phyloP scores from a whole-genome alignment of 2,113 vertebrate genomes.

The Bagarius yarrelli region DNA sequence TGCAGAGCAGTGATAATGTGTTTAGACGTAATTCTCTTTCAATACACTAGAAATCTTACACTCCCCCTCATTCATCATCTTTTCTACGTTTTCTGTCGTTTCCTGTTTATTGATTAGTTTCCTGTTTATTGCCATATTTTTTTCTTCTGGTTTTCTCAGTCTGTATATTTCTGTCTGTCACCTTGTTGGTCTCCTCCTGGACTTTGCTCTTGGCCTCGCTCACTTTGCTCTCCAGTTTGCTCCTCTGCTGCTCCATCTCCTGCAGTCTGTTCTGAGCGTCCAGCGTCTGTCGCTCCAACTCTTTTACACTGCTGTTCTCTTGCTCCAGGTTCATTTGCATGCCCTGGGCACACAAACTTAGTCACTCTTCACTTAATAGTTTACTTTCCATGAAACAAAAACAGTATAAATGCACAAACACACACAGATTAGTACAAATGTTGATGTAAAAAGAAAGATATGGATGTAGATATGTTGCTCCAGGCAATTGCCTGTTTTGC shows the following conservation, averaged over 20 bases:
- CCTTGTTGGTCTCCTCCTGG: slow-evolving; percentile 88
- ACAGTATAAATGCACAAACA: background rate
- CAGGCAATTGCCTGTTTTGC: too few relatives aligned
- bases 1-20: background rate
- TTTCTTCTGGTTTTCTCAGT: background rate
- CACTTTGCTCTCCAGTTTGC: slow-evolving; percentile 90
- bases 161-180: slow-evolving; percentile 47
- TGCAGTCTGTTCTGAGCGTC: slow-evolving; percentile 85
- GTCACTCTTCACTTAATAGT: background rate
- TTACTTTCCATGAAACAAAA: background rate
- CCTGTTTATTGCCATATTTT: background rate
- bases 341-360: slow-evolving; percentile 67
- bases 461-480: too few relatives aligned
- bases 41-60: too few relatives aligned
- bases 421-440: background rate
- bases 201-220: slow-evolving; percentile 84
- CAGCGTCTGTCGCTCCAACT: slow-evolving; percentile 88
- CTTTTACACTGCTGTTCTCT: slow-evolving; percentile 81
- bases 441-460: background rate
- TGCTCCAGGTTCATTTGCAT: slow-evolving; percentile 86
- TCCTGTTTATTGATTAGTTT: background rate
- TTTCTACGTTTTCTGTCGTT: too few relatives aligned
- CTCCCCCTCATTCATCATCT: too few relatives aligned
- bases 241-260: slow-evolving; percentile 96
- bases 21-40: background rate